Evolutionary conservation across 2,888 invertebrate genomes (phyloP).

Genomic region (Halictus ligatus): DNA sequence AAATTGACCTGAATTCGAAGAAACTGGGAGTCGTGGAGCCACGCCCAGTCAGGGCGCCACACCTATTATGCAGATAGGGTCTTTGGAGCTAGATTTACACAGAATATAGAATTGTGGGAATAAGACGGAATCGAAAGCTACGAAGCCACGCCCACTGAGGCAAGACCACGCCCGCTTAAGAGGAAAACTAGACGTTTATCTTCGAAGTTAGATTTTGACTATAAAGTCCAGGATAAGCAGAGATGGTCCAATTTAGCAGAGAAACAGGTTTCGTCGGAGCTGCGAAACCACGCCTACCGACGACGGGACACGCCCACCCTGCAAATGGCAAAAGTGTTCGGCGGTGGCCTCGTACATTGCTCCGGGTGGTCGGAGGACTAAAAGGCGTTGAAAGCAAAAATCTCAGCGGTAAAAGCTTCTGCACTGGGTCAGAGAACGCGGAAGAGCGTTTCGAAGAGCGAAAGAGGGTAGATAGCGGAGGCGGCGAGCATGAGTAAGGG

Average conservation of each 20-base stretch:
- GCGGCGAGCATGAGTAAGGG: conserved; percentile 20
- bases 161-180: neutral
- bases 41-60: neutral
- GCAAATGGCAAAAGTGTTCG: neutral
- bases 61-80: neutral
- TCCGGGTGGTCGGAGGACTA: neutral
- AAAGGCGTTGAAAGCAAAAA: neutral
- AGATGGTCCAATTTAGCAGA: neutral
- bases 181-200: neutral
- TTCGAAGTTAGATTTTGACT: neutral
- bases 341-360: neutral
- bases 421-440: neutral
- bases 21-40: neutral
- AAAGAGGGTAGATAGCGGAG: conserved; percentile 13
- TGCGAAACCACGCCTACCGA: neutral
- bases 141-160: neutral
- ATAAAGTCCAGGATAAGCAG: neutral
- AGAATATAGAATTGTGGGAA: neutral
- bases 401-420: neutral
- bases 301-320: neutral
- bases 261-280: neutral
- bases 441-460: neutral
- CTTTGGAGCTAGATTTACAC: neutral
- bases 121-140: too few relatives aligned
- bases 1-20: neutral